Evolutionary conservation across 2,888 invertebrate species (phyloP).

Genomic region (Chloroclystis v-ata): DNA sequence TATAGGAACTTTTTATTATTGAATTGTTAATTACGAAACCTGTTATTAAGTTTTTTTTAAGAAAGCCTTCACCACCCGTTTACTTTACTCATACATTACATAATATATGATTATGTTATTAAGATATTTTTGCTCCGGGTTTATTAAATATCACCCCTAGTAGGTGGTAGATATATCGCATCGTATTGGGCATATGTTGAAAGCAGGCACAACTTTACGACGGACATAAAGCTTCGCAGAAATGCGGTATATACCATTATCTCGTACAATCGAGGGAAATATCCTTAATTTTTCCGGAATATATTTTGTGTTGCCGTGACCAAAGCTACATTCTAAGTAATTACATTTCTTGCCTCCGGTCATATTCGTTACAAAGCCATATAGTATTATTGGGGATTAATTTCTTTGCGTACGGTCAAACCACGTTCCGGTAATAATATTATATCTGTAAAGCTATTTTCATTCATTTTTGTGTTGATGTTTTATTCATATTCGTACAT

Average conservation of each 20-base stretch:
- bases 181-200: conserved; percentile 29
- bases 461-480: no score
- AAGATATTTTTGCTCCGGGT: neutral
- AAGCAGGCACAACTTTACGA: conserved; percentile 51
- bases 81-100: no score
- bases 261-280: conserved; percentile 22
- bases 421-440: neutral
- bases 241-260: conserved; percentile 28
- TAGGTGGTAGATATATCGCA: conserved; percentile 20
- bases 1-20: no score
- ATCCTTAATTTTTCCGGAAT: conserved; percentile 4
- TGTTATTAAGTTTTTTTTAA: no score
- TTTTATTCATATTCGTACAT: no score
- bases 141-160: conserved; percentile 13
- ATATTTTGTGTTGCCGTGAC: neutral
- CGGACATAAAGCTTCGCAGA: conserved; percentile 50
- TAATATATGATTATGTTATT: no score
- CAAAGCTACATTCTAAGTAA: conserved; percentile 3
- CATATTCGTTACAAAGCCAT: neutral
- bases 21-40: no score
- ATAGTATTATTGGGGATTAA: neutral
- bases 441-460: neutral
- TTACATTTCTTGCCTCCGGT: neutral
- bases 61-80: no score
- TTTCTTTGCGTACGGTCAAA: neutral